Evolutionary conservation across 2,797 vertebrate genomes (phyloP).

Genomic region (Mormyrops boulengeri): DNA sequence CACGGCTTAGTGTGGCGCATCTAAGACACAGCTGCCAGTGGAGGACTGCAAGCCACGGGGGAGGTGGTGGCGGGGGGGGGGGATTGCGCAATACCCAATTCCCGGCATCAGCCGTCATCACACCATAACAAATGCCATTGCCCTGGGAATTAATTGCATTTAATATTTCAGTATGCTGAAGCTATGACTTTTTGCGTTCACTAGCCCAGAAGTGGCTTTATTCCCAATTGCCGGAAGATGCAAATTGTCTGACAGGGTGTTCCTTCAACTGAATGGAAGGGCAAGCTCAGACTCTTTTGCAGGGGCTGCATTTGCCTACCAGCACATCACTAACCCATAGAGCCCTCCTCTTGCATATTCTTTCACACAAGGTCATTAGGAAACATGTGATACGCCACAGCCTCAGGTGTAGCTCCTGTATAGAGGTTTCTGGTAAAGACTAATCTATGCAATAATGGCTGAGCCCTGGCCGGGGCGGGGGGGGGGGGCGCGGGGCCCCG

Average conservation of each 20-base stretch:
- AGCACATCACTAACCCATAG: neutral
- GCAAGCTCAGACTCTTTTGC: neutral
- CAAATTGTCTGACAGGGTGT: neutral
- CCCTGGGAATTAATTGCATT: neutral
- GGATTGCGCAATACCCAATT: neutral
- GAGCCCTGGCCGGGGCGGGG: too few species aligned
- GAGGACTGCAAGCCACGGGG: neutral
- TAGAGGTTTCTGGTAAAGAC: neutral
- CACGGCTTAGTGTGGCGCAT: neutral
- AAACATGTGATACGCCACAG: neutral
- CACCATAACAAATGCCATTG: neutral
- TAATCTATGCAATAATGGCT: neutral
- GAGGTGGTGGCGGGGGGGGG: neutral
- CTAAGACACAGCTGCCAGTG: neutral
- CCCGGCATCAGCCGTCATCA: neutral
- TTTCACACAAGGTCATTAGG: neutral
- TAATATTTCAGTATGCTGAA: neutral
- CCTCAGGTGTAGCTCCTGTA: neutral
- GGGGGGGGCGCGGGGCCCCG: too few species aligned
- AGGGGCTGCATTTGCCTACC: neutral
- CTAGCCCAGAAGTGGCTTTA: neutral
- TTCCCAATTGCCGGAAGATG: neutral
- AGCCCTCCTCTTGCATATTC: neutral
- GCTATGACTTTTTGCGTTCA: neutral
- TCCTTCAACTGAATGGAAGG: neutral